Conservation (phyloP, 2,797 vertebrate species). For the Avahi laniger region DNA sequence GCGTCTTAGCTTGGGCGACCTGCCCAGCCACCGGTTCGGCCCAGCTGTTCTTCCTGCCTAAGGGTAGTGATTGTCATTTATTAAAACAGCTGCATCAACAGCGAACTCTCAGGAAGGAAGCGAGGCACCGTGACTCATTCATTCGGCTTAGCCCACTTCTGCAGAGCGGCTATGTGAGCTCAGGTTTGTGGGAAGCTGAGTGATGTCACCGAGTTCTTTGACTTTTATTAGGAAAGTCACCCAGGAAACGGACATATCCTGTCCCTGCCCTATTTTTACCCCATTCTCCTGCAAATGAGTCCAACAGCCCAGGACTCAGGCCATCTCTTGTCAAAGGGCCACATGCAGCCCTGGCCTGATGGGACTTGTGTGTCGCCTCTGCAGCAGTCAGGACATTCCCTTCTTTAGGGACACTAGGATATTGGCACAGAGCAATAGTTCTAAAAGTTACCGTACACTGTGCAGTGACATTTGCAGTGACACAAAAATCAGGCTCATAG, state of each 20-base stretch:
- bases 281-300: neutral
- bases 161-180: neutral
- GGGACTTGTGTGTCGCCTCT: too few species aligned
- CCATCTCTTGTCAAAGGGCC: neutral
- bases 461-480: fast-evolving
- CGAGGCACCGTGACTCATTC: fast-evolving
- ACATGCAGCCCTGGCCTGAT: neutral
- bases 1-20: neutral
- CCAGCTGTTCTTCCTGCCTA: neutral
- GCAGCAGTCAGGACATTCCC: neutral
- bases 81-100: neutral
- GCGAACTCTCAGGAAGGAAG: neutral
- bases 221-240: neutral
- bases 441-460: neutral
- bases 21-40: neutral
- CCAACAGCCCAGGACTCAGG: neutral
- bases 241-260: neutral
- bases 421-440: neutral
- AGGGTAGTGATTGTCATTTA: neutral
- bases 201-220: neutral
- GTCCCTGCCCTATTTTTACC: neutral
- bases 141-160: neutral
- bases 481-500: neutral
- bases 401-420: neutral
- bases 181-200: neutral